phyloP scores from a whole-genome alignment of 1,140 invertebrate genomes.

The Schlechtendalia chinensis region DNA sequence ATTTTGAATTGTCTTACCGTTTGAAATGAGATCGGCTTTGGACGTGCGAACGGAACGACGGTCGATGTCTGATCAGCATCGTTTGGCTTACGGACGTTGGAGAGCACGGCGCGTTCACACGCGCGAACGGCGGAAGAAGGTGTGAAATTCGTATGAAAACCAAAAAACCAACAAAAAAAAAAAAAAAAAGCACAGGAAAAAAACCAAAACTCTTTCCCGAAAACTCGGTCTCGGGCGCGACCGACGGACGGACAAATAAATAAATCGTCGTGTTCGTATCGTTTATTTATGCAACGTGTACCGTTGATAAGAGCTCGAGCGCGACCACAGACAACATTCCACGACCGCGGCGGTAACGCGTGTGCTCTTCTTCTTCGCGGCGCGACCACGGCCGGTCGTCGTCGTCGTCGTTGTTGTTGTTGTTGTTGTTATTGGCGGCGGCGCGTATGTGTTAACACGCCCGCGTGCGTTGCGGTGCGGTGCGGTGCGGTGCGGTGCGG shows the following conservation, averaged over 20 bases:
- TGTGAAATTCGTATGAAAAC: neutral
- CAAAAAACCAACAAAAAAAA: neutral
- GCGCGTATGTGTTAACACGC: too few relatives aligned
- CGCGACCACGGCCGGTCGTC: neutral
- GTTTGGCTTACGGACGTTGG: constrained; percentile 26
- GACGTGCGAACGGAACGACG: constrained; percentile 18
- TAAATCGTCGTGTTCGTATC: too few relatives aligned
- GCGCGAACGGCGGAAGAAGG: neutral
- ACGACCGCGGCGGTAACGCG: constrained; percentile 33
- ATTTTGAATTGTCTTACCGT: constrained; percentile 25
- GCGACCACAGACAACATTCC: constrained; percentile 33
- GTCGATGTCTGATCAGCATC: constrained; percentile 45
- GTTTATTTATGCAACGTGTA: too few relatives aligned
- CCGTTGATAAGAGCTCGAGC: neutral
- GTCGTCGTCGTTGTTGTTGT: neutral
- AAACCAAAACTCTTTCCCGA: neutral
- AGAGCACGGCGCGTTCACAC: constrained; percentile 27
- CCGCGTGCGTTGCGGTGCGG: too few relatives aligned
- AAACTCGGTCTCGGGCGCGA: neutral
- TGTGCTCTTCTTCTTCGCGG: constrained; percentile 27
- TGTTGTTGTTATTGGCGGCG: too few relatives aligned
- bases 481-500: too few relatives aligned
- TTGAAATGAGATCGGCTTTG: constrained; percentile 37
- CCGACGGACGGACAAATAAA: too few relatives aligned
- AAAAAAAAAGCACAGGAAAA: neutral